Base-by-base conservation (phyloP, 2,888 invertebrate genomes). In the Myopa testacea region DNA sequence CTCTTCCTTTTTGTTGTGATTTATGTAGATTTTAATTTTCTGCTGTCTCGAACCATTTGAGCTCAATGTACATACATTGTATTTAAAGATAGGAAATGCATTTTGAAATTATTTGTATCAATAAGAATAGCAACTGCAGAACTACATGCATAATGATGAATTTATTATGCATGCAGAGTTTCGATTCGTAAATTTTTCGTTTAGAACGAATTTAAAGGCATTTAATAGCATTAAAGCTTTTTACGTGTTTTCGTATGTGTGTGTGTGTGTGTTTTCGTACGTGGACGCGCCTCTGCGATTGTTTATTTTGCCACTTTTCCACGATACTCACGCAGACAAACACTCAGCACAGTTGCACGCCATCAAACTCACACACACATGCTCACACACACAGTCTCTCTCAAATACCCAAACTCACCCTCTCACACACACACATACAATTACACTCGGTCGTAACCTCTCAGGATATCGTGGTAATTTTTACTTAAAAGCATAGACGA, bases 401-500 rank as follows among this genome's bases (percentile, higher is more conserved):
- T 26, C 26, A 26, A 26, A 26, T 26, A 26, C 26, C 26, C 26
- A 26, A 26, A 26, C 26, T 26, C 26, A 26, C 26, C 1, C n/a
- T 26, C n/a, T 26, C n/a, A 4, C 40, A 7, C 2, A 26, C 26
- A 26, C 38, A 38, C 6, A 8, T 58, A 60, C 60, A 72, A 38
- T 55, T 55, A 10, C 63, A 34, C 37, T 37, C 34, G 52, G 65
- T 65, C 10, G 65, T 26, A 50, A 38, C 52, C 58, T 5, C 50
- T 4, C 3, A 73, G 45, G 12, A 26, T 50, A 38, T 50, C 50
- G 38, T 37, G 16, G 65, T 74, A 65, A 74, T 74, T 65, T 58
- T 12, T 63, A 38, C 63, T 65, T 45, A 65, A 65, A 74, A 71
- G n/a, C 71, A 34, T 60, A 38, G 38, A 60, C 19, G 62, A n/a